Evolutionary conservation across 1,140 invertebrate genomes (phyloP).

Genomic region (Calliopsis andreniformis): DNA sequence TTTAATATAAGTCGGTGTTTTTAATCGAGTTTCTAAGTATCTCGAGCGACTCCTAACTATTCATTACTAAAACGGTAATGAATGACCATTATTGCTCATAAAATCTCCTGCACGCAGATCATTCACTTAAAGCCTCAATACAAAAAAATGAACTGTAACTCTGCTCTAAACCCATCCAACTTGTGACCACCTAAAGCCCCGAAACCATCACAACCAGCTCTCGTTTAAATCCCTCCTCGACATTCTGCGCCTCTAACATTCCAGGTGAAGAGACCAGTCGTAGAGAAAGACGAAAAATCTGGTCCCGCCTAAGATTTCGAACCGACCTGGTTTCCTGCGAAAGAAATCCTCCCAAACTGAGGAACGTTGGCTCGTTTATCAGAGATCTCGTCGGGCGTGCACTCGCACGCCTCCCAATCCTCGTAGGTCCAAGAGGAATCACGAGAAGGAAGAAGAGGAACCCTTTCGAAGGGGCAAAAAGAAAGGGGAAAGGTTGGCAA

Average conservation of each 20-base stretch:
- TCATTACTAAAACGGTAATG: too few relatives aligned
- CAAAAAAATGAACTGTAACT: too few relatives aligned
- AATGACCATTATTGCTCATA: too few relatives aligned
- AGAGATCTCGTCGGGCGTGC: constrained; percentile 69
- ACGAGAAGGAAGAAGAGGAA: constrained; percentile 6
- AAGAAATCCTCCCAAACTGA: constrained; percentile 75
- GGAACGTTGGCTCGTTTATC: constrained; percentile 79
- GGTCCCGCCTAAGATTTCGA: constrained; percentile 70
- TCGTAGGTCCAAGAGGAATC: constrained; percentile 35
- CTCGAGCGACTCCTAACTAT: too few relatives aligned
- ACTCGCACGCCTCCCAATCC: constrained; percentile 69
- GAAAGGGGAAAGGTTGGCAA: neutral
- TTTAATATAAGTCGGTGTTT: neutral
- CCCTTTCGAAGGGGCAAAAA: neutral
- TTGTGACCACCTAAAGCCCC: too few relatives aligned
- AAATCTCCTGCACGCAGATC: too few relatives aligned
- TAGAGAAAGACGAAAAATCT: constrained; percentile 57
- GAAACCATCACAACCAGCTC: too few relatives aligned
- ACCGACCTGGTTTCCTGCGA: constrained; percentile 65
- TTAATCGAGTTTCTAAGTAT: constrained; percentile 22
- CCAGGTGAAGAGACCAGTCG: neutral
- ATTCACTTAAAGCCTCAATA: too few relatives aligned
- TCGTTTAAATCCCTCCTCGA: neutral
- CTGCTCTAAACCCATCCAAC: too few relatives aligned
- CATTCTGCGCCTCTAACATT: constrained; percentile 13